Conservation (phyloP, 2,113 vertebrate genomes). For the Pelusios castaneus region DNA sequence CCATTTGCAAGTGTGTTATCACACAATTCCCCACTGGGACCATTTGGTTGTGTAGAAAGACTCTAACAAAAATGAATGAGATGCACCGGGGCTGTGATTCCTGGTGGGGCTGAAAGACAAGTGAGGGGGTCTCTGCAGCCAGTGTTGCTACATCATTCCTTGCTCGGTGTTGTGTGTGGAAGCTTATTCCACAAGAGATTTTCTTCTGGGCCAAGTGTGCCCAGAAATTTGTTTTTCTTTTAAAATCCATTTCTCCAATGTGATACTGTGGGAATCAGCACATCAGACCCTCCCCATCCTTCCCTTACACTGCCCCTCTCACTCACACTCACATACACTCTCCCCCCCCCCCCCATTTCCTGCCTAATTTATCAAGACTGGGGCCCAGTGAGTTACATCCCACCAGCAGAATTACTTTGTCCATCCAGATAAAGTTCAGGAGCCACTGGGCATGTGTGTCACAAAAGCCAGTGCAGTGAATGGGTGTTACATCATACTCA, state of each 20-base stretch:
- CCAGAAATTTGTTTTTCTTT: not conserved
- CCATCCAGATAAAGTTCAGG: not conserved
- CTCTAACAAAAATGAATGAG: not conserved
- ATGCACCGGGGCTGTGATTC: not conserved
- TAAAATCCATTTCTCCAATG: not conserved
- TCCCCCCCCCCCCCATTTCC: no score
- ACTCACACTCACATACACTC: not conserved
- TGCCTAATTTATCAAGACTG: not conserved
- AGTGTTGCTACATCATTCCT: not conserved
- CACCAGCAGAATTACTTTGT: not conserved
- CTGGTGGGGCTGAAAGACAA: not conserved
- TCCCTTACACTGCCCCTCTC: not conserved
- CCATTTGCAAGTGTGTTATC: not conserved
- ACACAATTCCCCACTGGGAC: not conserved
- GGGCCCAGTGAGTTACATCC: not conserved
- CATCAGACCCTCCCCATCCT: not conserved
- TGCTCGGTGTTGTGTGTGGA: not conserved
- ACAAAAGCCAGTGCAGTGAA: not conserved
- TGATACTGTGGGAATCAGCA: not conserved
- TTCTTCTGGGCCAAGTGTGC: not conserved
- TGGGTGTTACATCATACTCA: not conserved
- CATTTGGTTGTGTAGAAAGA: not conserved
- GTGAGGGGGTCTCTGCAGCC: not conserved
- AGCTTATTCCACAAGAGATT: not conserved
- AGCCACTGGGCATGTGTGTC: not conserved